These are phyloP conservation scores for Wasmannia auropunctata DNA, from an alignment of 1,140 invertebrate species.

Conservation along the genomic window DNA sequence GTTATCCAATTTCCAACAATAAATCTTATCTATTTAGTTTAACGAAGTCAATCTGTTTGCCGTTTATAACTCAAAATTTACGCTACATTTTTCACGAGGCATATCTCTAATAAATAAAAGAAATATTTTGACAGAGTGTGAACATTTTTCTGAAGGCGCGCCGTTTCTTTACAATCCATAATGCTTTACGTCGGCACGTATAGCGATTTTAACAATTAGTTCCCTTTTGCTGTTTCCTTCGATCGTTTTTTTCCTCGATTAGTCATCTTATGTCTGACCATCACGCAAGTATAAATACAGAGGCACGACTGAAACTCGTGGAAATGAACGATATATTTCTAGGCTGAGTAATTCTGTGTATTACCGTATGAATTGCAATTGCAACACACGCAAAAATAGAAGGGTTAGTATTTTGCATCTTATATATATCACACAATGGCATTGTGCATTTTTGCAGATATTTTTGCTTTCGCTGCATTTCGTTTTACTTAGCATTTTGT, in stretches of 20 bases:
- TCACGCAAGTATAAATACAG: constrained; percentile 36
- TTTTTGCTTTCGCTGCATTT: neutral
- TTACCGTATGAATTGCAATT: neutral
- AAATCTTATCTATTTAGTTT: neutral
- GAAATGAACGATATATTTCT: neutral
- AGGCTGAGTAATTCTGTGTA: neutral
- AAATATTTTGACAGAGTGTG: neutral
- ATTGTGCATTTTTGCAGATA: neutral
- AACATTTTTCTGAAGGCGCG: neutral
- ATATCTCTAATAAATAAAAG: neutral
- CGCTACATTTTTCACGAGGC: neutral
- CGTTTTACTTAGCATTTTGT: neutral
- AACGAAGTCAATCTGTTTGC: neutral
- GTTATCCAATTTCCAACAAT: neutral
- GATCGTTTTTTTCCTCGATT: neutral
- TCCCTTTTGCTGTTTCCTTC: neutral
- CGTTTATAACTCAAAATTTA: neutral
- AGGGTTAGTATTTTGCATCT: neutral
- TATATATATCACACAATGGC: neutral
- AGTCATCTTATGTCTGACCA: constrained; percentile 1
- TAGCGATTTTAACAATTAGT: neutral
- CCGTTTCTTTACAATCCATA: neutral
- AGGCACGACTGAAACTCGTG: neutral
- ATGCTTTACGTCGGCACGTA: neutral
- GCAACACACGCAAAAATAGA: neutral